Conservation (phyloP, 53 echinoderm and acorn worm species). For the Paracentrotus lividus region DNA sequence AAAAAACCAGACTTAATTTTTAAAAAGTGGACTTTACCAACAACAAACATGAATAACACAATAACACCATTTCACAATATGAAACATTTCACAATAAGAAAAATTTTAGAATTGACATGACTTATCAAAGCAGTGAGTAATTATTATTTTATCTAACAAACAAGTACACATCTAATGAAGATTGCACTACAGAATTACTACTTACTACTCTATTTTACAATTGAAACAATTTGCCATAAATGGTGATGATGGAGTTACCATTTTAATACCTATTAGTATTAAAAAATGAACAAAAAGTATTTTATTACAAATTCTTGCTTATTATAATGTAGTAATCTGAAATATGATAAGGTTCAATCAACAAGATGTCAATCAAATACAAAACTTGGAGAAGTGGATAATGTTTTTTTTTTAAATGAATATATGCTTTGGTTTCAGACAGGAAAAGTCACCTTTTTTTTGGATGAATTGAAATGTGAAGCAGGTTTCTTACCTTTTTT, state of each 20-base stretch:
- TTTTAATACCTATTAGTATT: background rate
- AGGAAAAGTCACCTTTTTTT: background rate
- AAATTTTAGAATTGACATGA: too few species aligned
- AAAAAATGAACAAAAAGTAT: background rate
- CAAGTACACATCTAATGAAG: background rate
- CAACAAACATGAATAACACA: too few species aligned
- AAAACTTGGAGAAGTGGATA: background rate
- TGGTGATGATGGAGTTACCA: background rate
- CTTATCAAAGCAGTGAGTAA: too few species aligned
- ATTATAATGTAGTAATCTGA: background rate
- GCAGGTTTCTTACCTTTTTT: conserved; percentile 52
- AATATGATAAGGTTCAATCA: background rate
- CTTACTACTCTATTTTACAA: background rate
- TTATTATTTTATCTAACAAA: background rate
- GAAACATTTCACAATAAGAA: too few species aligned
- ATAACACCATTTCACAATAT: too few species aligned
- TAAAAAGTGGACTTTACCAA: too few species aligned
- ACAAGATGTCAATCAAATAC: background rate
- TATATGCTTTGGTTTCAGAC: background rate
- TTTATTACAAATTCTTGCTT: background rate
- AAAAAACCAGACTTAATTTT: too few species aligned
- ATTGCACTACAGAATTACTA: background rate
- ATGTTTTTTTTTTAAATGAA: background rate
- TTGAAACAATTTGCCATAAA: background rate
- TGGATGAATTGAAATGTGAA: background rate